Evolutionary conservation across 2,797 vertebrate species (phyloP).

Genomic region (Ceryle rudis): DNA sequence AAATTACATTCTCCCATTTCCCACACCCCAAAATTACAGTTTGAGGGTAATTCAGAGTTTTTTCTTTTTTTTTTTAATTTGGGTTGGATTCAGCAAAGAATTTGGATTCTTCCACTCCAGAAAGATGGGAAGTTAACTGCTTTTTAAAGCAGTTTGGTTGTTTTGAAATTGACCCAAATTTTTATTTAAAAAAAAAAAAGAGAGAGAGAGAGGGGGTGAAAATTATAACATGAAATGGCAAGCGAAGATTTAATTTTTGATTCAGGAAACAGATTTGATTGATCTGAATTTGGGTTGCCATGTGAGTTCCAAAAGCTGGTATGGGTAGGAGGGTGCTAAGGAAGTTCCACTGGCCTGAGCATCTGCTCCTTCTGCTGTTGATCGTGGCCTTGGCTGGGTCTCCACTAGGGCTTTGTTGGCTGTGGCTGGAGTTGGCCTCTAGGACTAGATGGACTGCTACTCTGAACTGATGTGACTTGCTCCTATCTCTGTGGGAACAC

Average conservation of each 20-base stretch:
- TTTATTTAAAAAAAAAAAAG: not conserved
- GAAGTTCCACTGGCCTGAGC: not conserved
- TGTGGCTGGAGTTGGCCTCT: not conserved
- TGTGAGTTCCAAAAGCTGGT: not conserved
- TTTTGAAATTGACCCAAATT: not conserved
- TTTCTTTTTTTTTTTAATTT: not conserved
- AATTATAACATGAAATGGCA: not conserved
- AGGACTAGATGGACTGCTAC: not conserved
- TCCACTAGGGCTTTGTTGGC: not conserved
- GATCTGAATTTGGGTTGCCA: not conserved
- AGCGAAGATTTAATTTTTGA: not conserved
- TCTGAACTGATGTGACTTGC: not conserved
- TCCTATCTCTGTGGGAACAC: not conserved
- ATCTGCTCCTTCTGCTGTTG: not conserved
- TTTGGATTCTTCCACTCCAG: not conserved
- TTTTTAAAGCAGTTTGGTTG: not conserved
- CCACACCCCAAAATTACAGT: not conserved
- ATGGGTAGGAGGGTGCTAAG: not conserved
- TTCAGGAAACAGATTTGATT: not conserved
- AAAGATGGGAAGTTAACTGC: not conserved
- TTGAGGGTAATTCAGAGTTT: not conserved
- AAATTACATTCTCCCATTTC: slow-evolving; percentile 5
- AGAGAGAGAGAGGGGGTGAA: not conserved
- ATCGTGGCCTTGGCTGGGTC: not conserved
- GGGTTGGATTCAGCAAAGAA: not conserved